A percentile compares a stretch with the other conserved stretches of the same genome.
Evolutionary conservation across 2,797 vertebrate species (phyloP).

Genomic region (Sebastes oblongus): DNA sequence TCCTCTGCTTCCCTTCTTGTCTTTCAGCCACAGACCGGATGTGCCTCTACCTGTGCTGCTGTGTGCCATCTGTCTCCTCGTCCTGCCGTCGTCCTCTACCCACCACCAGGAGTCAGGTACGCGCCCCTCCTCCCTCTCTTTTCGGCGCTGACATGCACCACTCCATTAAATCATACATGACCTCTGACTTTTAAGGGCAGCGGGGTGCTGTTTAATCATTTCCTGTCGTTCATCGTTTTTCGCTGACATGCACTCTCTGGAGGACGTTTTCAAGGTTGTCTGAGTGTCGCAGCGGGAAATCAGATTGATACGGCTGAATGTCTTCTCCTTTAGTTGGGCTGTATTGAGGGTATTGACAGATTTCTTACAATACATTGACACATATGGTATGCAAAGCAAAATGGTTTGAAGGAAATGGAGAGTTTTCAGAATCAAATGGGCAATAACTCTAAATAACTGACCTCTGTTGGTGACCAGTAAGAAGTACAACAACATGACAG

Average conservation of each 20-base stretch:
- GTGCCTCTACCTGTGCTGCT: conserved; percentile 66
- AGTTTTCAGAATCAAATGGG: too few species aligned
- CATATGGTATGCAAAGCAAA: not conserved
- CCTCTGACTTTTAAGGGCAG: conserved; percentile 27
- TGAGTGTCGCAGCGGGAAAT: not conserved
- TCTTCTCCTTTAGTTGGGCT: not conserved
- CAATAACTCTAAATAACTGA: too few species aligned
- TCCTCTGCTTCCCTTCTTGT: not conserved
- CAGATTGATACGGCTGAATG: not conserved
- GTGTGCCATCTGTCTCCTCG: conserved; percentile 74
- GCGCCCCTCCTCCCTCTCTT: not conserved
- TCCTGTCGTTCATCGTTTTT: conserved; percentile 35
- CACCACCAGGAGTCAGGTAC: conserved; percentile 73
- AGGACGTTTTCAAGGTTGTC: not conserved
- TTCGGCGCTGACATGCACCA: conserved; percentile 1
- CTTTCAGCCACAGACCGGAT: conserved; percentile 59
- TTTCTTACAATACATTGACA: not conserved
- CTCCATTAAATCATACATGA: conserved; percentile 50
- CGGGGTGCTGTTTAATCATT: conserved; percentile 31
- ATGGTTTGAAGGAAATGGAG: not conserved
- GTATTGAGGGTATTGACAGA: not conserved
- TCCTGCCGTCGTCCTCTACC: conserved; percentile 64
- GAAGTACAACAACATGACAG: too few species aligned
- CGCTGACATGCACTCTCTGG: conserved; percentile 27
- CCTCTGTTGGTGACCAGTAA: too few species aligned